These are phyloP conservation scores for Nothobranchius furzeri DNA, from an alignment of 2,113 vertebrate genomes.

Conservation along the genomic window DNA sequence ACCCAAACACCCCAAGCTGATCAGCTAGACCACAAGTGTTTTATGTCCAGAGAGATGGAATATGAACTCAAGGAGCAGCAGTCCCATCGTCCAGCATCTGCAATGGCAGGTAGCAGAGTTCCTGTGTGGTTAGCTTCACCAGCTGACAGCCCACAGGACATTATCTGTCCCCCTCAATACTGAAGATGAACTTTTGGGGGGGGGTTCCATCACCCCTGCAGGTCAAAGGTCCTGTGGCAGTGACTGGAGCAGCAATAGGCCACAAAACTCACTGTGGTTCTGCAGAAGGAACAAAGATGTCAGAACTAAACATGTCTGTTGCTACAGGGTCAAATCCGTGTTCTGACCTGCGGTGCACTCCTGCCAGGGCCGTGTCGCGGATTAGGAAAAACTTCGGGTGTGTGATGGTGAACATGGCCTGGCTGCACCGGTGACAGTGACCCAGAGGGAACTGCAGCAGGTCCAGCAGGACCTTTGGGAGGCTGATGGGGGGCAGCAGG, in stretches of 20 bases:
- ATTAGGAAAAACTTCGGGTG: slow-evolving; percentile 96
- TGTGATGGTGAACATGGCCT: slow-evolving; percentile 96
- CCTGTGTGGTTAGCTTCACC: too few species aligned
- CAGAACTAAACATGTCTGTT: neutral
- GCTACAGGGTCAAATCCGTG: neutral
- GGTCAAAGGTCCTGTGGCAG: slow-evolving; percentile 92
- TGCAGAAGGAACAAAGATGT: slow-evolving; percentile 46
- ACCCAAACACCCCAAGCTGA: too few species aligned
- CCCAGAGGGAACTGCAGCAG: slow-evolving; percentile 90
- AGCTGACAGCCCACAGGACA: neutral
- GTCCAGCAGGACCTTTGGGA: slow-evolving; percentile 91
- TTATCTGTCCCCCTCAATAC: neutral
- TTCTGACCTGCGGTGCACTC: slow-evolving; percentile 91
- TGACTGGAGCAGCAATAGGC: slow-evolving; percentile 97
- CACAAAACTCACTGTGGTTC: slow-evolving; percentile 93
- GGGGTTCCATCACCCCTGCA: slow-evolving; percentile 83
- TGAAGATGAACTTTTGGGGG: neutral
- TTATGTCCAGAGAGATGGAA: slow-evolving; percentile 7
- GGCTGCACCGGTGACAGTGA: slow-evolving; percentile 95
- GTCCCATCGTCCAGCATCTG: neutral
- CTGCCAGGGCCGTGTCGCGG: slow-evolving; percentile 91
- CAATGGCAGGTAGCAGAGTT: too few species aligned
- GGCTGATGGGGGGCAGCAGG: slow-evolving; percentile 82
- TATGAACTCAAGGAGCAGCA: neutral
- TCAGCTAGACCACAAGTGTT: neutral